These are phyloP conservation scores for Andrena minutula DNA, from an alignment of 2,888 invertebrate genomes.

Conservation along the genomic window DNA sequence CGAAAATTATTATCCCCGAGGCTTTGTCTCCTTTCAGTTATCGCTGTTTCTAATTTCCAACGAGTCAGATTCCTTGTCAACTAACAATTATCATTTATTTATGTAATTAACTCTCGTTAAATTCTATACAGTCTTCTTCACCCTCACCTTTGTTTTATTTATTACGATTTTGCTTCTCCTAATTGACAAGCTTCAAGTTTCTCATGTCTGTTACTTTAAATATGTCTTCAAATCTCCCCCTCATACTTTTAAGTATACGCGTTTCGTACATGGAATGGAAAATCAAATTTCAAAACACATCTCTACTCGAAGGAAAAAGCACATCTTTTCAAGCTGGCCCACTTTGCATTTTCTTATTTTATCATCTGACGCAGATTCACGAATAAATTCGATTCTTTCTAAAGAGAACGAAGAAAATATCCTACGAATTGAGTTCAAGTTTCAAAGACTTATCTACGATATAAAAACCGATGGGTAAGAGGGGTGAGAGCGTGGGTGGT, in stretches of 20 bases:
- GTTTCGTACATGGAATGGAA: too few relatives aligned
- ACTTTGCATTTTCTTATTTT: too few relatives aligned
- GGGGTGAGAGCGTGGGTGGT: neutral
- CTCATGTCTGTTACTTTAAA: too few relatives aligned
- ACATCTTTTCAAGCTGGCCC: too few relatives aligned
- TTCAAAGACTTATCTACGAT: neutral
- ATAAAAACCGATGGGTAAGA: neutral
- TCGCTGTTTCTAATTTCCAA: neutral
- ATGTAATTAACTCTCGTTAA: too few relatives aligned
- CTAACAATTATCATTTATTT: neutral
- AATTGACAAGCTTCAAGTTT: too few relatives aligned
- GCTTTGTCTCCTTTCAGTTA: neutral
- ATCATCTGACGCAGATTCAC: neutral
- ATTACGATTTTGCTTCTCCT: too few relatives aligned
- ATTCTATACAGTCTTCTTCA: neutral
- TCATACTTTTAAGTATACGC: too few relatives aligned
- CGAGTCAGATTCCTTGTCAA: neutral
- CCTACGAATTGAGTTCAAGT: neutral
- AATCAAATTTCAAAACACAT: too few relatives aligned
- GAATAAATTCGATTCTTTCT: neutral
- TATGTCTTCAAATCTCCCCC: too few relatives aligned
- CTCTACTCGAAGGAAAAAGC: too few relatives aligned
- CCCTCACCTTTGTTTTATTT: neutral
- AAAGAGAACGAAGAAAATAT: neutral
- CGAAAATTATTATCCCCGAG: conserved; percentile 32